Percentiles rank a stretch among this genome's conserved stretches.
phyloP scores from a whole-genome alignment of 1,140 invertebrate species.

The Heliothis virescens region DNA sequence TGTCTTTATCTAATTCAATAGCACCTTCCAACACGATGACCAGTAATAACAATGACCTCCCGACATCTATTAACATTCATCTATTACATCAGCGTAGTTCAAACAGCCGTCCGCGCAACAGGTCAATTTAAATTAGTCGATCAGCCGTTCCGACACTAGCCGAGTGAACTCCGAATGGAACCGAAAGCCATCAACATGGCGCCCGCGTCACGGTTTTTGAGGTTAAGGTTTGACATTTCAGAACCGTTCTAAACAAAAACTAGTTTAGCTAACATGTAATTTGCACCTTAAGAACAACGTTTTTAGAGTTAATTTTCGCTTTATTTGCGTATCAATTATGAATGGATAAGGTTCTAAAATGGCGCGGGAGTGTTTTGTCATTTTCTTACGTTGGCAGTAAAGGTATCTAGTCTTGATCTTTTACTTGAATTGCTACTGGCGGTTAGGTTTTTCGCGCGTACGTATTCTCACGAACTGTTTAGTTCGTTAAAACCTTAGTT shows the following conservation, averaged over 20 bases:
- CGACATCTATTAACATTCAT: constrained; percentile 36
- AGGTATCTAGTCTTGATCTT: constrained; percentile 84
- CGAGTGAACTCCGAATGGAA: constrained; percentile 71
- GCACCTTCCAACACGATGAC: constrained; percentile 58
- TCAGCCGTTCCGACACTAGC: constrained; percentile 55
- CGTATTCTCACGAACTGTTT: constrained; percentile 72
- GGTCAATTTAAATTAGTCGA: constrained; percentile 65
- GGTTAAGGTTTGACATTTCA: constrained; percentile 86
- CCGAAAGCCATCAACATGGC: constrained; percentile 79
- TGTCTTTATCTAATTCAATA: constrained; percentile 69
- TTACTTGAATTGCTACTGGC: constrained; percentile 76
- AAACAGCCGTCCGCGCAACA: constrained; percentile 56
- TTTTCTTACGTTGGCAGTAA: constrained; percentile 75
- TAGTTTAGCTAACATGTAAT: constrained; percentile 11
- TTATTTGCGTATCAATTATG: constrained; percentile 47
- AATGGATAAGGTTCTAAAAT: constrained; percentile 63
- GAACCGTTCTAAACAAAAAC: constrained; percentile 69
- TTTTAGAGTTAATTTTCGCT: constrained; percentile 63
- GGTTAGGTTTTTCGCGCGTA: constrained; percentile 64
- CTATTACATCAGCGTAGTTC: constrained; percentile 53
- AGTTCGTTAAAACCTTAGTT: constrained; percentile 40
- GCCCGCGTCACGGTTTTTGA: constrained; percentile 82
- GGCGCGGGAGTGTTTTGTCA: constrained; percentile 74
- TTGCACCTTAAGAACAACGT: constrained; percentile 1
- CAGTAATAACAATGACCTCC: constrained; percentile 63